Evolutionary conservation across 2,888 invertebrate genomes (phyloP).

Genomic region (Psylliodes chrysocephalus): DNA sequence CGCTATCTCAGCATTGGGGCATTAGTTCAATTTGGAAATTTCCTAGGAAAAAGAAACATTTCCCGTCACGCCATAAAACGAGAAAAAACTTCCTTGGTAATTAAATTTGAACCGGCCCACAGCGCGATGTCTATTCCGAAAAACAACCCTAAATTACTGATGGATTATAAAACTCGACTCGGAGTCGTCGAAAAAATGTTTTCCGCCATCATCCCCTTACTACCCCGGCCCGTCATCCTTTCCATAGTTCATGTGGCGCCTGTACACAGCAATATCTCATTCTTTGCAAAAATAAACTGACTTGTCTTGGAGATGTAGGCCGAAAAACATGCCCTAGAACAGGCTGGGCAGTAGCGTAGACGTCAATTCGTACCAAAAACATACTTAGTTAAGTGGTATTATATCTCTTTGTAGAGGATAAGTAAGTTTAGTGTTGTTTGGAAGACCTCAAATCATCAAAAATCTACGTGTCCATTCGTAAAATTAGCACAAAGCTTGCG

Average conservation of each 20-base stretch:
- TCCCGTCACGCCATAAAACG: slow-evolving; percentile 13
- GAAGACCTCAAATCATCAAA: too few species aligned
- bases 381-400: too few species aligned
- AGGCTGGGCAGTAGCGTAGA: slow-evolving; percentile 53
- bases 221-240: slow-evolving; percentile 12
- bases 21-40: slow-evolving; percentile 11
- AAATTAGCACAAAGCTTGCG: too few species aligned
- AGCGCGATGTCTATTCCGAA: slow-evolving; percentile 21
- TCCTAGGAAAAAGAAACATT: slow-evolving; percentile 18
- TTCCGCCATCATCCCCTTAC: slow-evolving; percentile 12
- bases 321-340: slow-evolving; percentile 60
- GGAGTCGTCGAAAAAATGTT: slow-evolving; percentile 39
- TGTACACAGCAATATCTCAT: slow-evolving; percentile 59
- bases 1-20: slow-evolving; percentile 9
- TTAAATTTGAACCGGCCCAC: slow-evolving; percentile 29
- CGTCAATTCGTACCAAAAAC: too few species aligned
- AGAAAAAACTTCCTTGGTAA: slow-evolving; percentile 29
- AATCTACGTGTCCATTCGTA: too few species aligned
- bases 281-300: slow-evolving; percentile 61
- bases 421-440: too few species aligned
- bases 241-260: slow-evolving; percentile 58
- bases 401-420: too few species aligned
- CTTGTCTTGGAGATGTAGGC: slow-evolving; percentile 61
- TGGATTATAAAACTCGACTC: slow-evolving; percentile 43
- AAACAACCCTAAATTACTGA: slow-evolving; percentile 45